Conservation (phyloP, 1,140 invertebrate genomes). For the Rhopalosiphum maidis region DNA sequence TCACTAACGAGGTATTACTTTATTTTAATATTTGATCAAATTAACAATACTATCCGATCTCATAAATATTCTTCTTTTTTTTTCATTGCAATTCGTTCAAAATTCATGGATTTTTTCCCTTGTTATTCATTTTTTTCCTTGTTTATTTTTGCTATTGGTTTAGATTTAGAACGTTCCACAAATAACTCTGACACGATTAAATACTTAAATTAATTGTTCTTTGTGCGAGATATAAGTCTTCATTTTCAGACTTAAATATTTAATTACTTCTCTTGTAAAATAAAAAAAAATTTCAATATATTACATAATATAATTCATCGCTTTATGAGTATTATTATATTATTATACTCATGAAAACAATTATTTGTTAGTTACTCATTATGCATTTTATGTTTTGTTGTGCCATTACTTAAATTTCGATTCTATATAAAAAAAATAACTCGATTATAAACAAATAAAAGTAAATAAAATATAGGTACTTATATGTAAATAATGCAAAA, state of each 20-base stretch:
- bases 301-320: not conserved
- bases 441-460: not conserved
- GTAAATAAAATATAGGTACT: not conserved
- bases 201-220: not conserved
- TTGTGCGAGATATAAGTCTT: not conserved
- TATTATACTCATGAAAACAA: too few species aligned
- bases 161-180: not conserved
- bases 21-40: not conserved
- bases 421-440: not conserved
- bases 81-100: not conserved
- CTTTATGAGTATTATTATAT: too few species aligned
- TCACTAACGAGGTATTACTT: conserved; percentile 4
- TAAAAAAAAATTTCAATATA: not conserved
- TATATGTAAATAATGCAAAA: not conserved
- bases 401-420: not conserved
- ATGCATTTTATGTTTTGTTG: not conserved
- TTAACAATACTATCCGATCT: not conserved
- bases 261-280: not conserved
- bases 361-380: not conserved
- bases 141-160: not conserved
- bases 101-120: not conserved
- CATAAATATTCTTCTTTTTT: not conserved
- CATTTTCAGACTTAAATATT: not conserved
- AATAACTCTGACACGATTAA: not conserved
- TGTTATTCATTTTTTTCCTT: not conserved